These are phyloP conservation scores for Chondrilla cf. caribensis DNA, from an alignment of 37 sponge, comb jelly and placozoan genomes.

Conservation along the genomic window DNA sequence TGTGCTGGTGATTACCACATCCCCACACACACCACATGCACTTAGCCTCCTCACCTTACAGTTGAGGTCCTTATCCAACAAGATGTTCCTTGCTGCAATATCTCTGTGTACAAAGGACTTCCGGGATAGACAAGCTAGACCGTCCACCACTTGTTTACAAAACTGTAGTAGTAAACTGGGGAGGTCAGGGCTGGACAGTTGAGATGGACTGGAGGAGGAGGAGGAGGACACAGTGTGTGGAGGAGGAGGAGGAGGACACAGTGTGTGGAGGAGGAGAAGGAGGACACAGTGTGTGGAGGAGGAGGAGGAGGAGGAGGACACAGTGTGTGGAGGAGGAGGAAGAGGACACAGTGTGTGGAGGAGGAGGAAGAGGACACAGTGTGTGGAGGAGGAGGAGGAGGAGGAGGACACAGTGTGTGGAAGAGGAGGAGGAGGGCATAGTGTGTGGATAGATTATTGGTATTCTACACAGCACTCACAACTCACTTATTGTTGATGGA, in stretches of 20 bases:
- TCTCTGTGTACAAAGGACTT: conserved; percentile 42
- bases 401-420: no score
- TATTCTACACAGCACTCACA: no score
- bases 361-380: neutral
- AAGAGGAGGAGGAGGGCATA: no score
- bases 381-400: no score
- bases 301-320: neutral
- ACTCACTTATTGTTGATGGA: neutral
- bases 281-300: no score
- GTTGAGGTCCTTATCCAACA: conserved; percentile 20
- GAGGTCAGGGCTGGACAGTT: neutral
- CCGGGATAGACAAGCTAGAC: conserved; percentile 14
- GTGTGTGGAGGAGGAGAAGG: no score
- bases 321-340: no score
- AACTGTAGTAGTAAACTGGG: conserved; percentile 20
- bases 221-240: neutral
- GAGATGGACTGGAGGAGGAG: neutral
- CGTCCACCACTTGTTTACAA: conserved; percentile 30
- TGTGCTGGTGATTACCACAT: no score
- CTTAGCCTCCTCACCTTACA: conserved; percentile 13
- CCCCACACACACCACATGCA: neutral
- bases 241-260: neutral
- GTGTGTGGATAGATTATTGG: no score
- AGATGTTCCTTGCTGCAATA: conserved; percentile 32
- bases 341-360: no score